Base-by-base conservation (phyloP, 2,888 invertebrate species). In the Macaria liturata region DNA sequence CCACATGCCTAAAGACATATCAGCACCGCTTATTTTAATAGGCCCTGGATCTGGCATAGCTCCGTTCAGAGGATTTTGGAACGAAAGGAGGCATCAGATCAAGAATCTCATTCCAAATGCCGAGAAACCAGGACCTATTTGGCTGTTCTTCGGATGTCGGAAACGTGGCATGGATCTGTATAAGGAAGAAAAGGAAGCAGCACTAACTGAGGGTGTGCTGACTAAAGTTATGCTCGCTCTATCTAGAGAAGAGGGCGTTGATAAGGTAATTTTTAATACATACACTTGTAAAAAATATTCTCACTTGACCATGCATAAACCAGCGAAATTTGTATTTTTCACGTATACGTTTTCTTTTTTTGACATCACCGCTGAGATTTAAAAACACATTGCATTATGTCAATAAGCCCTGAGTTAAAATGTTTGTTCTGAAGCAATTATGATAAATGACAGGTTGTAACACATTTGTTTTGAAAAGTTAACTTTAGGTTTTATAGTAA, bases 1-100 rank as follows among this genome's bases (percentile, higher is more conserved):
- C 87, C 95, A 97, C 78, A 92, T 98, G 87, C 98, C 98, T 3
- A 91, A 93, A 59, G 95, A 97, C 71, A 81, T 93, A 43, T 93
- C 93, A 43, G 93, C 93, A 49, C 98, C 98, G 0, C 93, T 98
- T 40, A 95, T 98, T 57, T 88, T 98, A 74, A 95, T 98, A 9
- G 98, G 98, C 0, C 97, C 98, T 0, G 96, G 98, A 31, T 98
- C 98, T 0, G 98, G 98, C 3, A 97, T 98, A 46, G 98, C 98
- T 0, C 98, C 98, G 0, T 98, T 98, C 84, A 93, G 98, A 79
- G 96, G 97, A 8, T 98, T 98, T 78, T 98, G 98, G 98, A 96
- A 97, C 77, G 97, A 98, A 72, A 93, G 95, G 59, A 76, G 78
- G 60, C 71, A 78, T 45, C 80, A 81, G 54, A 78, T 84, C 2